phyloP scores from a whole-genome alignment of 2,113 vertebrate species.

The Urocynchramus pylzowi region DNA sequence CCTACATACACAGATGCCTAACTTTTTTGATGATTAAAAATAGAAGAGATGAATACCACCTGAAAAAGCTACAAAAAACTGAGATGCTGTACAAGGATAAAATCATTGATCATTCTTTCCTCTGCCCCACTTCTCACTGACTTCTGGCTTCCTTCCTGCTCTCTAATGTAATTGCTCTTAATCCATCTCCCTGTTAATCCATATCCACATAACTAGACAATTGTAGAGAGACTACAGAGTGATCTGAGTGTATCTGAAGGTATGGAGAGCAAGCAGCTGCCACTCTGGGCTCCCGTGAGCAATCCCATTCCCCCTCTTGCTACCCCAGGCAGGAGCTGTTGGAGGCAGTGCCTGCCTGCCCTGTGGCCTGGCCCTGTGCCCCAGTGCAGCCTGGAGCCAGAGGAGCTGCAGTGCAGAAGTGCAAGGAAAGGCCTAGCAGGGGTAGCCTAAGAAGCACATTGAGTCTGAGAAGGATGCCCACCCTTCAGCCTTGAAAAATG shows the following conservation, averaged over 20 bases:
- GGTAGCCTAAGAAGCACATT: not conserved
- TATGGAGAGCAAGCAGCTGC: not conserved
- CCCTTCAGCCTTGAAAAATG: not conserved
- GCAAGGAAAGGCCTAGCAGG: not conserved
- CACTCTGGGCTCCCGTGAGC: not conserved
- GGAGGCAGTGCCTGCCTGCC: not conserved
- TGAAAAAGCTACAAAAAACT: not conserved
- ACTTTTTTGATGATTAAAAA: not conserved
- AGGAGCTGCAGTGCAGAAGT: not conserved
- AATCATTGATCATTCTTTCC: not conserved
- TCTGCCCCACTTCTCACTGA: not conserved
- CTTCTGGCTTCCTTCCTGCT: conserved; percentile 17
- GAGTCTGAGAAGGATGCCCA: not conserved
- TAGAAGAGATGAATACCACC: not conserved
- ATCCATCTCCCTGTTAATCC: not conserved
- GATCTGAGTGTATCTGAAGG: not conserved
- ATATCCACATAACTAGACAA: not conserved
- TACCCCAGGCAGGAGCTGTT: not conserved
- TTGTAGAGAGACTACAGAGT: not conserved
- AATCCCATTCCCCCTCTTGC: not conserved
- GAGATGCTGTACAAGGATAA: not conserved
- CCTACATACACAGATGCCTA: not conserved
- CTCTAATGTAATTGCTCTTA: not conserved
- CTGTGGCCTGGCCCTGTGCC: not conserved
- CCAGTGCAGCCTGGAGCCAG: not conserved